Percentiles rank a stretch among this genome's conserved stretches.
Evolutionary conservation across 2,113 vertebrate species (phyloP).

Genomic region (Lagopus muta): DNA sequence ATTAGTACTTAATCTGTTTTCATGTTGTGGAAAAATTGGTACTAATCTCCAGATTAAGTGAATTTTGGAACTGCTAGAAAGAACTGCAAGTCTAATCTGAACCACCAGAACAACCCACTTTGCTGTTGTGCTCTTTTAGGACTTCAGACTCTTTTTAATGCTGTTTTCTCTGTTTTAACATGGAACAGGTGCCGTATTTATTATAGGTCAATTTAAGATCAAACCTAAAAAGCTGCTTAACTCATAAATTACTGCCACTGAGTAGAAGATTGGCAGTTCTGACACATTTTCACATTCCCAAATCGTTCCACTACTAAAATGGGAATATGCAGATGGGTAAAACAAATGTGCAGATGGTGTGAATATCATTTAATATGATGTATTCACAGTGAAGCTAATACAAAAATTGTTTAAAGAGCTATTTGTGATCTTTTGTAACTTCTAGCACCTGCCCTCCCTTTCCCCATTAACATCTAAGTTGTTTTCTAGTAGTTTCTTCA

Average conservation of each 20-base stretch:
- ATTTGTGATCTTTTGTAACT: neutral
- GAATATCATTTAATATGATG: neutral
- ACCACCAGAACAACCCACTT: neutral
- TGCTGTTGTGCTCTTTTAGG: neutral
- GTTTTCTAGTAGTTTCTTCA: neutral
- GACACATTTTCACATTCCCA: neutral
- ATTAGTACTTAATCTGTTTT: neutral
- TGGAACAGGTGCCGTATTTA: neutral
- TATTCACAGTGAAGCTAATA: neutral
- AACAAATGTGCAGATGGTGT: neutral
- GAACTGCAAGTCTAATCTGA: neutral
- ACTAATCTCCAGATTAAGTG: neutral
- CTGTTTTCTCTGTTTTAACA: neutral
- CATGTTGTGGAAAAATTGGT: neutral
- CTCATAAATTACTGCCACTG: neutral
- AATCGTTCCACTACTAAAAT: neutral
- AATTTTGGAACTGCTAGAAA: neutral
- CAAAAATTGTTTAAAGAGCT: neutral
- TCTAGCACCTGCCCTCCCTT: neutral
- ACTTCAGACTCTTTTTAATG: neutral
- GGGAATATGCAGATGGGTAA: neutral
- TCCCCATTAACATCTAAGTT: neutral
- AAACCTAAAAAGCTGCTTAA: neutral
- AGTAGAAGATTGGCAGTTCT: neutral
- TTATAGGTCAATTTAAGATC: neutral